phyloP scores from a whole-genome alignment of 2,113 vertebrate genomes.

The Rattus norvegicus region GRCr8 NC_086024.1:71490001-71490500 shows the following conservation, averaged over 20 bases:
- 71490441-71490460: background rate
- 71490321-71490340: background rate
- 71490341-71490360: background rate
- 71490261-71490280: background rate
- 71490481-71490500: too few species aligned
- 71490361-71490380: background rate
- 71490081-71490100: background rate
- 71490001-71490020: too few species aligned
- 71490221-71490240: background rate
- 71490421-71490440: background rate
- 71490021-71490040: background rate
- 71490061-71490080: background rate
- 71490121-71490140: background rate
- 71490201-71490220: background rate
- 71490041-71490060: background rate
- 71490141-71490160: background rate
- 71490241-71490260: background rate
- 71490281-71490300: background rate
- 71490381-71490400: background rate
- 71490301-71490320: background rate
- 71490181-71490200: background rate
- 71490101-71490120: background rate
- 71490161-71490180: background rate
- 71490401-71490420: background rate
- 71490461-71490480: too few species aligned